These are phyloP conservation scores for Cossypha caffra DNA, from an alignment of 2,797 vertebrate genomes.

Conservation along the genomic window DNA sequence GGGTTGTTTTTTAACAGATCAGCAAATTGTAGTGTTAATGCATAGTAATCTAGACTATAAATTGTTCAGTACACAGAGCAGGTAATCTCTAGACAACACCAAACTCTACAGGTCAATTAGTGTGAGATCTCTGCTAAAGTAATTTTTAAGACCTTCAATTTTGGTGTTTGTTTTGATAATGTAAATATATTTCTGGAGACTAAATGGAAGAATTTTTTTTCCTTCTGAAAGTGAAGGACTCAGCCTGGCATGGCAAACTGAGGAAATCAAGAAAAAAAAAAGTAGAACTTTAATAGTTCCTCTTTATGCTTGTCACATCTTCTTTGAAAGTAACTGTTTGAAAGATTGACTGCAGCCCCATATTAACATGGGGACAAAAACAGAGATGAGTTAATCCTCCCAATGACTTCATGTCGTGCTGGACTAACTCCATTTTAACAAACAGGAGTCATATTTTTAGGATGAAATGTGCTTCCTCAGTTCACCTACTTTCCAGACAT, in stretches of 20 bases:
- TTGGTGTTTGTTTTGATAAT: background rate
- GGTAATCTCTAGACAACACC: background rate
- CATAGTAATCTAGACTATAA: background rate
- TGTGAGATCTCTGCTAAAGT: background rate
- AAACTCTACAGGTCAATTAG: background rate
- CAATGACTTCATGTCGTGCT: background rate
- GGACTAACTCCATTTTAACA: background rate
- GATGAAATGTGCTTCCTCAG: background rate
- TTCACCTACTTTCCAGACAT: background rate
- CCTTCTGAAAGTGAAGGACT: background rate
- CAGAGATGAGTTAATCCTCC: background rate
- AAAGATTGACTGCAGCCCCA: background rate
- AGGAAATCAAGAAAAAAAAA: slow-evolving; percentile 4
- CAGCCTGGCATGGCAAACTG: background rate
- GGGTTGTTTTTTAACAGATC: background rate
- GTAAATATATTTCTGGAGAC: background rate
- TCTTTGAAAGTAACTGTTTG: background rate
- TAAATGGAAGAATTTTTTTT: background rate
- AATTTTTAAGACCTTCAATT: background rate
- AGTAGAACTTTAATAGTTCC: background rate
- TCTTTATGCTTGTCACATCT: background rate
- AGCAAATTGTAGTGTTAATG: background rate
- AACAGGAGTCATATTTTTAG: background rate
- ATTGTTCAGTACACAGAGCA: background rate
- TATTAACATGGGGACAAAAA: background rate